Conservation (phyloP, 2,888 invertebrate genomes). For the Heteromurus nitidus region DNA sequence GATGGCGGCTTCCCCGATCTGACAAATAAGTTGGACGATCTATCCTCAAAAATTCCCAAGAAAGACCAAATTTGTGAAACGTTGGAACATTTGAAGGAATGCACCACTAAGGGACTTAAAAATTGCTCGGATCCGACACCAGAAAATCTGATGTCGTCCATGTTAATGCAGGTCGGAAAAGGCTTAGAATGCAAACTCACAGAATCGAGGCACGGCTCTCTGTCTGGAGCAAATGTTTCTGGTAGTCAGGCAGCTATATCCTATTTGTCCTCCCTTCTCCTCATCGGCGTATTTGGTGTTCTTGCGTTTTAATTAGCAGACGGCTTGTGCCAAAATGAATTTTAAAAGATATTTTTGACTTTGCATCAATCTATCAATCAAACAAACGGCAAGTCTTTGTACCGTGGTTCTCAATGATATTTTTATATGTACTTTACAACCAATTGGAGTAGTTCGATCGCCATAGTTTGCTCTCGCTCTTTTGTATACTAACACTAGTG, state of each 20-base stretch:
- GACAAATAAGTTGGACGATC: slow-evolving; percentile 18
- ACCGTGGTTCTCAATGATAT: slow-evolving; percentile 16
- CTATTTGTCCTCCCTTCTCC: background rate
- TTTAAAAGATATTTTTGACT: too few species aligned
- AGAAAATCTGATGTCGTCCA: slow-evolving; percentile 71
- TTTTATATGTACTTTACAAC: too few species aligned
- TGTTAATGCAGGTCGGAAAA: slow-evolving; percentile 69
- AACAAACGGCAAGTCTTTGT: too few species aligned
- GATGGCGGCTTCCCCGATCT: background rate
- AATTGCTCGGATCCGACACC: slow-evolving; percentile 72
- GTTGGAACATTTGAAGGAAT: slow-evolving; percentile 65
- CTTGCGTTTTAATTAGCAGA: slow-evolving; percentile 24
- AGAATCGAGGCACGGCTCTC: slow-evolving; percentile 2
- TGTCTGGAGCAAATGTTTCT: background rate
- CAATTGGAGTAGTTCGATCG: too few species aligned
- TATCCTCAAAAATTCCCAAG: slow-evolving; percentile 28
- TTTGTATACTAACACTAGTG: too few species aligned
- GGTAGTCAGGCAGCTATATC: background rate
- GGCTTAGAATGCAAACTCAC: slow-evolving; percentile 65
- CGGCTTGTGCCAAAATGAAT: slow-evolving; percentile 24
- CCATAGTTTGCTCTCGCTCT: too few species aligned
- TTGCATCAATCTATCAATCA: too few species aligned
- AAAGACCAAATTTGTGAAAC: slow-evolving; percentile 54
- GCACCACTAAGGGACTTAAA: slow-evolving; percentile 58
- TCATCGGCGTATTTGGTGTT: slow-evolving; percentile 7